phyloP scores from a whole-genome alignment of 1,140 invertebrate species.

The Orchestia grillus region DNA sequence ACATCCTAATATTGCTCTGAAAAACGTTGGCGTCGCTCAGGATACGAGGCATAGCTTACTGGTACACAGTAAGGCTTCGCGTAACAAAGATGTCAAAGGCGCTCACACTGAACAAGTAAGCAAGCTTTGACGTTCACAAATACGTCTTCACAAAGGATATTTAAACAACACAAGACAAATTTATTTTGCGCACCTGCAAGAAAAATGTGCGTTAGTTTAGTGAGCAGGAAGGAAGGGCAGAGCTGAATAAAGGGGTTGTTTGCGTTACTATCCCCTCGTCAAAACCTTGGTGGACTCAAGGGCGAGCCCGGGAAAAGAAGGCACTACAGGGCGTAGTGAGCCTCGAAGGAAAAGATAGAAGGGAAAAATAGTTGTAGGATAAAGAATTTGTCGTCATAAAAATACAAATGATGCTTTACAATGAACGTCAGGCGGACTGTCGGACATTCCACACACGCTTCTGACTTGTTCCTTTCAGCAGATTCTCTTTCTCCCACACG shows the following conservation, averaged over 20 bases:
- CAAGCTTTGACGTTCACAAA: no score
- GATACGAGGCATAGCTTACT: no score
- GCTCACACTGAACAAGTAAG: no score
- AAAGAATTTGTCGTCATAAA: constrained; percentile 44
- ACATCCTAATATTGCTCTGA: no score
- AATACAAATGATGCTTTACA: constrained; percentile 48
- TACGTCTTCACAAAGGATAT: no score
- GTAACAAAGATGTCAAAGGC: no score
- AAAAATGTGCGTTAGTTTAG: background rate
- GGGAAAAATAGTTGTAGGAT: constrained; percentile 9
- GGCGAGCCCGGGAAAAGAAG: constrained; percentile 48
- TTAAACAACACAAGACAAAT: background rate
- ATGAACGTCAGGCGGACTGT: constrained; percentile 4
- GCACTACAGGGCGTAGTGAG: constrained; percentile 52
- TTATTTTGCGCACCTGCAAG: background rate
- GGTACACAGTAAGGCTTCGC: no score
- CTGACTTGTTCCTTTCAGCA: background rate
- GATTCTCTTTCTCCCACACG: no score
- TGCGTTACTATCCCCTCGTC: constrained; percentile 41
- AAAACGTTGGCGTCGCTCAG: no score
- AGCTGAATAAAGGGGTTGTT: background rate
- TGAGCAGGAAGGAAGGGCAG: background rate
- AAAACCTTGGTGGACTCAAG: constrained; percentile 35
- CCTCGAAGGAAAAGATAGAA: background rate
- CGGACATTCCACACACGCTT: background rate